Conservation (phyloP, 2,797 vertebrate species). For the Thamnophis elegans region DNA sequence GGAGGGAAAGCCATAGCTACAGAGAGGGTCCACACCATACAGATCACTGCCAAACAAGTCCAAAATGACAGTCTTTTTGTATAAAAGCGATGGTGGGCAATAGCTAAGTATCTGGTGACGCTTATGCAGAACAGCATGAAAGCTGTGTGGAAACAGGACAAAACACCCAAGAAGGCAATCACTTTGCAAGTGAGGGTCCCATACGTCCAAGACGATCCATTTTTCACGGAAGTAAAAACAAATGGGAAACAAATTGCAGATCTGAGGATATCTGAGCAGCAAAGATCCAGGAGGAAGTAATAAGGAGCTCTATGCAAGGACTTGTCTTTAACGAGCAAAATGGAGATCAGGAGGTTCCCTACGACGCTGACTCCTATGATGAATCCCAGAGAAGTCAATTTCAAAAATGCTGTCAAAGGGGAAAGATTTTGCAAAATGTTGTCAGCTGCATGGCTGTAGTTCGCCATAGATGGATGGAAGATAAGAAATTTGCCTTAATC, state of each 20-base stretch:
- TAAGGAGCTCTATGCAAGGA: slow-evolving; percentile 98
- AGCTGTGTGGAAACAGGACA: slow-evolving; percentile 98
- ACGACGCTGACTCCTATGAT: slow-evolving; percentile 99
- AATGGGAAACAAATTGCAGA: slow-evolving; percentile 99
- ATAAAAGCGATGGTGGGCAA: slow-evolving; percentile 98
- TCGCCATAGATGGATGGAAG: slow-evolving; percentile 99
- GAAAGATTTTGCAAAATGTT: slow-evolving; percentile 99
- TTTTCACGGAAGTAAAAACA: slow-evolving; percentile 99
- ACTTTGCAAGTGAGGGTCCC: slow-evolving; percentile 98
- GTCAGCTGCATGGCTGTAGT: slow-evolving; percentile 99
- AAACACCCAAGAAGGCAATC: slow-evolving; percentile 98
- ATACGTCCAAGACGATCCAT: slow-evolving; percentile 96
- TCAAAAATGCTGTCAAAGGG: slow-evolving; percentile 98
- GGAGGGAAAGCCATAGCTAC: slow-evolving; percentile 99
- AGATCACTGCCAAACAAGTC: slow-evolving; percentile 98
- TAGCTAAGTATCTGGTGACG: slow-evolving; percentile 97
- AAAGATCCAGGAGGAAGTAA: slow-evolving; percentile 99
- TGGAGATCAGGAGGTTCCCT: slow-evolving; percentile 99
- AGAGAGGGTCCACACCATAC: slow-evolving; percentile 99
- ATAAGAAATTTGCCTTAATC: slow-evolving; percentile 97
- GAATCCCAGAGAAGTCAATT: slow-evolving; percentile 99
- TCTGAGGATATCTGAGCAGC: slow-evolving; percentile 96
- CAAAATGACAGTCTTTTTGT: slow-evolving; percentile 98
- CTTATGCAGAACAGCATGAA: slow-evolving; percentile 99
- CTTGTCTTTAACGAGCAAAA: slow-evolving; percentile 99